Evolutionary conservation across 2,888 invertebrate genomes (phyloP), one percentile per base, ranked within the genome.

Genomic region (Marasmarcha lunaedactyla): DNA sequence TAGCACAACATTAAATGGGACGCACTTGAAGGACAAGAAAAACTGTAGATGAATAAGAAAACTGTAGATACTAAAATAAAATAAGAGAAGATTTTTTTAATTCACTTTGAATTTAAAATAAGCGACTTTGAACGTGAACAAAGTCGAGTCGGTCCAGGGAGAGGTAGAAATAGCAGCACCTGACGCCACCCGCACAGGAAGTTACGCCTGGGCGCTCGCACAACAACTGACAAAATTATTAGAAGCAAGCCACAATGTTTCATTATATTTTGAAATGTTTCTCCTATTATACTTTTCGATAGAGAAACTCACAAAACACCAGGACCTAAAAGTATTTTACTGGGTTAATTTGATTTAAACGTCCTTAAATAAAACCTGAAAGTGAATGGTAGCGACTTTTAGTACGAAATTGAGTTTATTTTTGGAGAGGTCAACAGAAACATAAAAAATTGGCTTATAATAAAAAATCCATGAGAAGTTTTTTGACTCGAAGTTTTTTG

Each of bases 111-210:
- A 54, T 69, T 67, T 57, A 63, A 71, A 71, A 70, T 69, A 69
- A 64, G 64, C 60, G 70, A 59, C 72, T 72, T 72, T 72, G 71
- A 78, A 72, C 74, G 61, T 73, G 74, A 68, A 62, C 57, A 59
- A 54, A 46, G 54, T 46, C 53, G 44, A 47, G 54, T 47, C 55
- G 62, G 72, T 74, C 73, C 68, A 74, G 58, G 71, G 69, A 68
- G 67, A 71, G 57, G 66, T 70, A 65, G 64, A 73, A 74, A 76
- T 74, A 74, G 68, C 63, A 71, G 55, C 64, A 71, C 66, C 73
- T 71, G 73, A 66, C 71, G 59, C 55, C 49, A 48, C 27, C 48
- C 49, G 50, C 62, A 59, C 77, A 71, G 77, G 78, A 76, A 74
- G 70, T 67, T n/a, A 61, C 57, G 67, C 61, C 53, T 63, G 63